Base-by-base conservation (phyloP, 2,888 invertebrate species). In the Ephialtes manifestator region DNA sequence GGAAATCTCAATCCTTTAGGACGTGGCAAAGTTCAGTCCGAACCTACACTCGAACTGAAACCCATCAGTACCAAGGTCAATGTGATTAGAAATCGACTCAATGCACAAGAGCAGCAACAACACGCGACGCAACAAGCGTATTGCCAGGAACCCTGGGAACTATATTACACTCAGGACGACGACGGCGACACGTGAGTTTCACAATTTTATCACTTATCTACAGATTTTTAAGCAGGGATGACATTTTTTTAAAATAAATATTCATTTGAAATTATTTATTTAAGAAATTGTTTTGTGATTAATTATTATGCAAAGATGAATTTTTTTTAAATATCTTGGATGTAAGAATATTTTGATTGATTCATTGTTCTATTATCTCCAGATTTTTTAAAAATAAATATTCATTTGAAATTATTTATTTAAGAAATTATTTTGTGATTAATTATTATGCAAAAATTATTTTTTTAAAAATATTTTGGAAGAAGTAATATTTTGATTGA, bases 171-270 rank as follows among this genome's bases (percentile, higher is more conserved):
- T 88, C 97, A 97, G 90, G 97, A 98, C 93, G 96, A 97, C 87
- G 97, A 97, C 90, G 98, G 98, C 88, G 98, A 98, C 94, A 98
- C 98, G 98, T 98, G 95, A 97, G 98, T 96, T 55, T 74, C 55
- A 58, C n/a, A 67, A 28, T 84, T 35, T 67, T 13, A 78, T 2
- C 63, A 76, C 51, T 81, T 76, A 46, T 28, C 24, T 65, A 55
- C 20, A 2, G 1, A 39, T 0, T 15, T 18, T 68, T 39, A 10
- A 55, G 11, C 11, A 46, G 31, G 8, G 13, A 13, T 3, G 48
- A 1, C 1, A 48, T 5, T 48, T 48, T 24, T 24, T 24, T 2
- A 1, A 24, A 4, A 48, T n/a, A 48, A 48, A n/a, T 13, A 4
- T 15, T 48, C 8, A 15, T 48, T 48, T 48, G 8, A 13, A 15